These are phyloP conservation scores for Xestoiulus laeticollis DNA, from an alignment of 2,888 invertebrate species.

Conservation along the genomic window DNA sequence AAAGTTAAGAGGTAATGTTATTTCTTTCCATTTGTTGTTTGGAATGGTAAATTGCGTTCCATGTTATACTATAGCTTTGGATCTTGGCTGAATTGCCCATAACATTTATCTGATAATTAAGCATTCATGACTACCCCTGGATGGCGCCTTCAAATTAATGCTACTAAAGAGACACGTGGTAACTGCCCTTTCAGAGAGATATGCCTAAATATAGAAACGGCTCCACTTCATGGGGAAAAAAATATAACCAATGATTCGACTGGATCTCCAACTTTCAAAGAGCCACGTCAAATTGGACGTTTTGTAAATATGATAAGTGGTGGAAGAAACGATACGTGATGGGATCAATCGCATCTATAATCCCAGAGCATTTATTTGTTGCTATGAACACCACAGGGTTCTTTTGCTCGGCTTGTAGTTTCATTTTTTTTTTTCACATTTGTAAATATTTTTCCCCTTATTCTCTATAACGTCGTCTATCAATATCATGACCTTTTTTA, in stretches of 20 bases:
- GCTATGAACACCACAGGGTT: neutral
- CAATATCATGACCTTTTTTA: neutral
- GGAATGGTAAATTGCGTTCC: too few species aligned
- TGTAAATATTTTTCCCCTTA: slow-evolving; percentile 27
- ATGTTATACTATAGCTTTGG: too few species aligned
- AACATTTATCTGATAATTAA: too few species aligned
- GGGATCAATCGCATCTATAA: slow-evolving; percentile 14
- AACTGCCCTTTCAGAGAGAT: too few species aligned
- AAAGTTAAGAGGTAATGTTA: too few species aligned
- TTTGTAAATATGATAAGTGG: slow-evolving; percentile 20
- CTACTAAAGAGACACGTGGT: too few species aligned
- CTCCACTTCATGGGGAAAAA: neutral
- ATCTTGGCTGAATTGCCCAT: too few species aligned
- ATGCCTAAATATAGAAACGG: neutral
- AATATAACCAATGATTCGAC: neutral
- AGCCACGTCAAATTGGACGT: neutral
- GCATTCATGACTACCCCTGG: too few species aligned
- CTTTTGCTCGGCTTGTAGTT: neutral
- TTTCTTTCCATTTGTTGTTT: too few species aligned
- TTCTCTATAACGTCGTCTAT: neutral
- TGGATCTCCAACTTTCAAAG: neutral
- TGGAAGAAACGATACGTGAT: slow-evolving; percentile 14
- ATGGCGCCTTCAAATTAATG: too few species aligned
- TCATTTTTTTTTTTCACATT: neutral
- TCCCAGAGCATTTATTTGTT: neutral